These are phyloP conservation scores for Martes martes DNA, from an alignment of 2,113 vertebrate genomes.

Conservation along the genomic window DNA sequence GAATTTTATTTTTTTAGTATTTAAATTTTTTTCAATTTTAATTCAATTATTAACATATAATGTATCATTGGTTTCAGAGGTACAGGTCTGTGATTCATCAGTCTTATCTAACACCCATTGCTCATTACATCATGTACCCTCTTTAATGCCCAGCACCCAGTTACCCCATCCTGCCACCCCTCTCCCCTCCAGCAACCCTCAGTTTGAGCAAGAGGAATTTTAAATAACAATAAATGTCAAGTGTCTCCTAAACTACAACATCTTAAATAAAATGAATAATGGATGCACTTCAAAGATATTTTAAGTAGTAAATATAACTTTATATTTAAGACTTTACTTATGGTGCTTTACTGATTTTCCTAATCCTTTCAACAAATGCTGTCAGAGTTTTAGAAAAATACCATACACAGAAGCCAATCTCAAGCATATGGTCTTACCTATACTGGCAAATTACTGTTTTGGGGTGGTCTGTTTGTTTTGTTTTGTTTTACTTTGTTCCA, in stretches of 20 bases:
- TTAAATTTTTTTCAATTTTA: not conserved
- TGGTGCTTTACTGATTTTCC: not conserved
- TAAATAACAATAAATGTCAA: conserved; percentile 37
- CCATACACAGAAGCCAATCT: not conserved
- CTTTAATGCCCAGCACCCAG: not conserved
- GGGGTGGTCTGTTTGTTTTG: not conserved
- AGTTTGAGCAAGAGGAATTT: not conserved
- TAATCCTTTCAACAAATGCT: conserved; percentile 25
- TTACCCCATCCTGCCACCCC: not conserved
- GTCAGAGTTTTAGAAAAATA: not conserved
- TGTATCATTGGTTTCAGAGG: not conserved
- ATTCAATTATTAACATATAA: not conserved
- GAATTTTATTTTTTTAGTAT: not conserved
- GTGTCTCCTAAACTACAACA: not conserved
- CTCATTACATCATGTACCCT: not conserved
- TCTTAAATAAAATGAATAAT: not conserved
- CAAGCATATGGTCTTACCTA: not conserved
- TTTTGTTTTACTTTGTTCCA: not conserved
- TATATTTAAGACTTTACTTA: not conserved
- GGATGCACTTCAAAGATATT: not conserved
- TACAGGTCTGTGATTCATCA: not conserved
- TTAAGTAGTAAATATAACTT: not conserved
- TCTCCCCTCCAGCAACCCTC: not conserved
- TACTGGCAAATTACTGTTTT: not conserved
- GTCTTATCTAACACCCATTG: not conserved